These are phyloP conservation scores for Alethe diademata DNA, from an alignment of 2,113 vertebrate species.

Conservation along the genomic window DNA sequence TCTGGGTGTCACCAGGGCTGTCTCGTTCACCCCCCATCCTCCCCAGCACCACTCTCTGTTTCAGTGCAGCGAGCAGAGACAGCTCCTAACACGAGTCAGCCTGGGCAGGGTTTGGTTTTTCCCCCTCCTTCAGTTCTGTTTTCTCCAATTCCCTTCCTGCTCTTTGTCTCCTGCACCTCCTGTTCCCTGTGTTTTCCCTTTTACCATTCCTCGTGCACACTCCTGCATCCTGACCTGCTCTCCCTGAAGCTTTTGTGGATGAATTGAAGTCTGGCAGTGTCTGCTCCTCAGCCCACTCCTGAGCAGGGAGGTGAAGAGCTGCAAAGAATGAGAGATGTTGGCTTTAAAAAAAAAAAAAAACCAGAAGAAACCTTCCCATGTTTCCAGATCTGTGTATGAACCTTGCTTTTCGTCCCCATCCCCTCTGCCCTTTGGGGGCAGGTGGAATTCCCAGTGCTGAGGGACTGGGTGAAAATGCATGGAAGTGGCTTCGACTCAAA, in stretches of 20 bases:
- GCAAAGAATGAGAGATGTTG: neutral
- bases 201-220: accelerated
- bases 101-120: neutral
- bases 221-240: neutral
- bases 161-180: neutral
- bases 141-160: neutral
- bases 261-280: neutral
- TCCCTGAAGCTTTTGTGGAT: neutral
- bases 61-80: neutral
- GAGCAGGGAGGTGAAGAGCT: neutral
- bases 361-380: too few species aligned
- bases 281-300: neutral
- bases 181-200: neutral
- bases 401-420: neutral
- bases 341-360: neutral
- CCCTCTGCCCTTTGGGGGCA: neutral
- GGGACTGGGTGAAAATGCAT: neutral
- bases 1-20: accelerated
- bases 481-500: neutral
- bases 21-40: neutral
- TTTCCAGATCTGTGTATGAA: neutral
- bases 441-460: neutral
- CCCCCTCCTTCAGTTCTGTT: neutral
- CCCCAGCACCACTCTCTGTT: accelerated
- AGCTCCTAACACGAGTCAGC: accelerated